Conservation (phyloP, 2,113 vertebrate species). For the Erinaceus europaeus region DNA sequence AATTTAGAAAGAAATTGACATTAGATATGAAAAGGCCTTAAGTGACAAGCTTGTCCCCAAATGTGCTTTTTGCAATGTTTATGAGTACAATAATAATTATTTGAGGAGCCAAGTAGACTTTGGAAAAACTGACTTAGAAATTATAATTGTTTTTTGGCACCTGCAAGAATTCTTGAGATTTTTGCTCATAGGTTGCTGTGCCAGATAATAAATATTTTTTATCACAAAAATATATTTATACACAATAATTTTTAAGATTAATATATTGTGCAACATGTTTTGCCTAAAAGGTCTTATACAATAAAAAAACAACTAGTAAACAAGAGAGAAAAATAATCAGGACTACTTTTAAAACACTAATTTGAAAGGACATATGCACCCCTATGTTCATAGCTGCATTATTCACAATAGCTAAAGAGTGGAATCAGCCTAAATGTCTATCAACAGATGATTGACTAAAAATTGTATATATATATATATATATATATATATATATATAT, state of each 20-base stretch:
- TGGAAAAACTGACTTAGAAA: not conserved
- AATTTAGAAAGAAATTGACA: not conserved
- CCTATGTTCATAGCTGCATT: no score
- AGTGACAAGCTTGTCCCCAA: conserved; percentile 22
- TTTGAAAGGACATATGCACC: no score
- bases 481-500: no score
- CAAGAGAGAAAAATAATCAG: not conserved
- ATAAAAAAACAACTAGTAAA: not conserved
- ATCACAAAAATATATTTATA: not conserved
- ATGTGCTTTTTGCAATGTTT: not conserved
- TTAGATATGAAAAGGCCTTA: not conserved
- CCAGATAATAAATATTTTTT: not conserved
- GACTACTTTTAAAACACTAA: not conserved
- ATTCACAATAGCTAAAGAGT: no score
- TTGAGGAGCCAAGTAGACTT: not conserved
- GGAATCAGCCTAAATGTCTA: no score
- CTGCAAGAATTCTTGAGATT: not conserved
- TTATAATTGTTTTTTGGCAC: not conserved
- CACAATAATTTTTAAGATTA: not conserved
- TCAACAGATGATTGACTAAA: no score
- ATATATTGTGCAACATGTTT: not conserved
- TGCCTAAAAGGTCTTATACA: not conserved
- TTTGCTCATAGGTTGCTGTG: not conserved
- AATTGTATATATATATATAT: no score
- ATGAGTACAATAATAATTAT: not conserved